A percentile compares a stretch with the other conserved stretches of the same genome.
phyloP scores from a whole-genome alignment of 1,140 invertebrate genomes.

The Drosophila asahinai region DNA sequence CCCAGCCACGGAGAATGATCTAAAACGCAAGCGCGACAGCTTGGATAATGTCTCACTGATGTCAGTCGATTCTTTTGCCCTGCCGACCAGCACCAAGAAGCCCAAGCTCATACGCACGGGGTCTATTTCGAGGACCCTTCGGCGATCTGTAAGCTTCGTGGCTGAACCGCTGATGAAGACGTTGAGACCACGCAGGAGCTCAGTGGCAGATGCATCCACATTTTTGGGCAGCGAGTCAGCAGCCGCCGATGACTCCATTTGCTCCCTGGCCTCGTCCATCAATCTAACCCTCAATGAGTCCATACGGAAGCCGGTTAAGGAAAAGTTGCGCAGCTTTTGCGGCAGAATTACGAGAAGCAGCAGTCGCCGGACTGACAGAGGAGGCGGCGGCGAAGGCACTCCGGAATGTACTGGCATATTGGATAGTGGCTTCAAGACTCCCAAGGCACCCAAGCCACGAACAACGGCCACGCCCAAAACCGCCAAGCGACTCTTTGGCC shows the following conservation, averaged over 20 bases:
- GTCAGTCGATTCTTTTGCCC: conserved; percentile 77
- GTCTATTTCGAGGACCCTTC: conserved; percentile 75
- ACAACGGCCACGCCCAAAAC: conserved; percentile 55
- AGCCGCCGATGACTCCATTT: conserved; percentile 75
- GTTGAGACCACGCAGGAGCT: conserved; percentile 74
- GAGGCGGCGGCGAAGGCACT: conserved; percentile 38
- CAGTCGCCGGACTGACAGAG: conserved; percentile 54
- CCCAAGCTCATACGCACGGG: conserved; percentile 81
- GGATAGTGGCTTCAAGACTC: conserved; percentile 77
- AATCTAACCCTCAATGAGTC: conserved; percentile 76
- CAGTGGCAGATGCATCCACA: conserved; percentile 60
- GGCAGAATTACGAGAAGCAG: conserved; percentile 74
- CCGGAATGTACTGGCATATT: conserved; percentile 38
- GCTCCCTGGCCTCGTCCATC: conserved; percentile 75
- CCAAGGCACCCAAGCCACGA: conserved; percentile 69
- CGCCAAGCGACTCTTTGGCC: conserved; percentile 64
- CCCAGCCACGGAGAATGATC: conserved; percentile 53
- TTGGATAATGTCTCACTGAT: conserved; percentile 79
- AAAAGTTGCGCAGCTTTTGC: conserved; percentile 72
- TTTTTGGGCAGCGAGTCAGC: conserved; percentile 55
- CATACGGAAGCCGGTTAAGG: conserved; percentile 77
- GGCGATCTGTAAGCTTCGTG: conserved; percentile 81
- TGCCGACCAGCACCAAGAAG: conserved; percentile 77
- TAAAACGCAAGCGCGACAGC: conserved; percentile 80
- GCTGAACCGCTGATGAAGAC: conserved; percentile 79